Conservation (phyloP, 1,140 invertebrate genomes). For the Achroia grisella region DNA sequence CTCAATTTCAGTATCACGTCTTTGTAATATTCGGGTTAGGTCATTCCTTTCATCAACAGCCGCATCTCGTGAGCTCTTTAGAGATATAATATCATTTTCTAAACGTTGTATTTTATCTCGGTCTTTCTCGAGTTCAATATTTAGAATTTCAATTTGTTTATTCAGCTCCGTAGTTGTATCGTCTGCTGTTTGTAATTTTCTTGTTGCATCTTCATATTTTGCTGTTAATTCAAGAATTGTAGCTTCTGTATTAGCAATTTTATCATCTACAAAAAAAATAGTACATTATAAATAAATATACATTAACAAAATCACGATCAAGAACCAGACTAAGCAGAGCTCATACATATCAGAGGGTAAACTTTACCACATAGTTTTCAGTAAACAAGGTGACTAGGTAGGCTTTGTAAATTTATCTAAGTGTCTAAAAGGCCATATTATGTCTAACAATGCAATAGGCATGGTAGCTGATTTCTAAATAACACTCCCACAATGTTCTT, state of each 20-base stretch:
- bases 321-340: too few relatives aligned
- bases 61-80: conserved; percentile 72
- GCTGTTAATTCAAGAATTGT: conserved; percentile 74
- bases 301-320: too few relatives aligned
- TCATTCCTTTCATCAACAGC: conserved; percentile 82
- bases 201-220: conserved; percentile 77
- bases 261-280: conserved; percentile 73
- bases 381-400: too few relatives aligned
- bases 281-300: conserved; percentile 1
- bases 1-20: conserved; percentile 81
- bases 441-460: too few relatives aligned
- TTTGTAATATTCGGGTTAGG: conserved; percentile 79
- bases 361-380: too few relatives aligned
- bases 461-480: too few relatives aligned
- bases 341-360: too few relatives aligned
- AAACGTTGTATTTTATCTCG: conserved; percentile 70
- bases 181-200: conserved; percentile 77
- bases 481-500: too few relatives aligned
- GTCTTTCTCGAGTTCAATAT: conserved; percentile 77
- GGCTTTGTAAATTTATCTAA: too few relatives aligned
- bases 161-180: conserved; percentile 77
- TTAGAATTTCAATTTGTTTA: conserved; percentile 75
- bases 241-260: conserved; percentile 74
- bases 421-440: too few relatives aligned
- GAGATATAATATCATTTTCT: conserved; percentile 58